phyloP scores from a whole-genome alignment of 2,113 vertebrate species.

The Myotis davidii region DNA sequence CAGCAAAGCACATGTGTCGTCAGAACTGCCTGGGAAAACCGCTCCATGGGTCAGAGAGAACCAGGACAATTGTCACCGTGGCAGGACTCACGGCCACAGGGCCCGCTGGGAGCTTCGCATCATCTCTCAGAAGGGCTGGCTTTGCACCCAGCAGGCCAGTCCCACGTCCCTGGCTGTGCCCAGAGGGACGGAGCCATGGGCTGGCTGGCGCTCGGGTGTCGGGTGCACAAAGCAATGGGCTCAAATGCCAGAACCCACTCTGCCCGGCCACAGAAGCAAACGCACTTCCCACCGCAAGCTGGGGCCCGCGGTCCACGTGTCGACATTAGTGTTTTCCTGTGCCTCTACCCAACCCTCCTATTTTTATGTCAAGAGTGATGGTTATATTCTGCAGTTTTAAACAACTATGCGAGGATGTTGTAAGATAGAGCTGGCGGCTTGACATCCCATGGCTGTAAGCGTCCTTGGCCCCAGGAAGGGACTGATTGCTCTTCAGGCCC shows the following conservation, averaged over 20 bases:
- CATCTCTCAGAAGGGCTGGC: not conserved
- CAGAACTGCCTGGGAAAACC: not conserved
- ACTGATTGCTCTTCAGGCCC: not conserved
- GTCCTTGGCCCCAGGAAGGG: not conserved
- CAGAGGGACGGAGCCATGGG: not conserved
- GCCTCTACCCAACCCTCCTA: not conserved
- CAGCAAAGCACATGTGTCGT: not conserved
- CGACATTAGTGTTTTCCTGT: not conserved
- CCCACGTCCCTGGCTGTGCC: not conserved
- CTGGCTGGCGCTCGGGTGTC: not conserved
- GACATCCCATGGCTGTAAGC: not conserved
- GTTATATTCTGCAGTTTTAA: constrained; percentile 39
- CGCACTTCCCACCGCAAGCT: not conserved
- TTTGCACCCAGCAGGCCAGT: not conserved
- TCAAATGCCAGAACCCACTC: not conserved
- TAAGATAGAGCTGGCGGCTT: not conserved
- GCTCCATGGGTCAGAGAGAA: not conserved
- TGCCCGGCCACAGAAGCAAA: not conserved
- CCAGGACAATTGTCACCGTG: not conserved
- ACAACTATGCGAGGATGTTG: not conserved
- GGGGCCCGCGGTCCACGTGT: not conserved
- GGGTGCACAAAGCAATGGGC: not conserved
- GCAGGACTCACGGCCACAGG: not conserved
- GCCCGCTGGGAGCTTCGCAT: not conserved
- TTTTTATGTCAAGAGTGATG: not conserved